A percentile compares a stretch with the other conserved stretches of the same genome.
Conservation (phyloP, 2,888 invertebrate species). For the Plusia festucae region DNA sequence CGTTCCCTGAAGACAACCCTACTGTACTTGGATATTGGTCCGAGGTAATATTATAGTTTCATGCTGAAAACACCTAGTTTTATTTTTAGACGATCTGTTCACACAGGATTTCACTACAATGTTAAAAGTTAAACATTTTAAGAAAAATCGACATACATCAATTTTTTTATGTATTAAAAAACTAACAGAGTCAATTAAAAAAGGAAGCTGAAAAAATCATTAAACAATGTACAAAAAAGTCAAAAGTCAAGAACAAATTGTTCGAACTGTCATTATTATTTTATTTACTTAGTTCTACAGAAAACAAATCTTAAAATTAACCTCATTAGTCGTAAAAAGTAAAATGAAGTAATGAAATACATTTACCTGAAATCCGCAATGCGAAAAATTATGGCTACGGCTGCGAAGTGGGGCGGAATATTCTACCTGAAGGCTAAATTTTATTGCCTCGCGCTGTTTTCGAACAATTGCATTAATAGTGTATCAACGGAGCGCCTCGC, state of each 20-base stretch:
- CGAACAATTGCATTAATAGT: constrained; percentile 89
- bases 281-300: background rate
- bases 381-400: constrained; percentile 86
- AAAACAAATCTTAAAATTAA: constrained; percentile 51
- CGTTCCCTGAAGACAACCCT: background rate
- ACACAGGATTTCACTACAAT: no score
- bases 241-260: background rate
- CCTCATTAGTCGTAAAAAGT: constrained; percentile 64
- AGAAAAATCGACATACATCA: no score
- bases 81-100: no score
- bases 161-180: no score
- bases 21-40: no score
- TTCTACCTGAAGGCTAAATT: constrained; percentile 86
- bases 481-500: constrained; percentile 82
- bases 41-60: no score
- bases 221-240: background rate
- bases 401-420: constrained; percentile 81
- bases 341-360: constrained; percentile 69
- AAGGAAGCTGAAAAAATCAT: no score
- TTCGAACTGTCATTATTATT: background rate
- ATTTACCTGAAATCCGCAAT: constrained; percentile 83
- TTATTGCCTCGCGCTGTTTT: constrained; percentile 85
- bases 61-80: no score
- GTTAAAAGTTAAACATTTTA: no score
- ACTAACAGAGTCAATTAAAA: no score